Base-by-base conservation (phyloP, 2,888 invertebrate genomes). In the Drosophila algonquin region DNA sequence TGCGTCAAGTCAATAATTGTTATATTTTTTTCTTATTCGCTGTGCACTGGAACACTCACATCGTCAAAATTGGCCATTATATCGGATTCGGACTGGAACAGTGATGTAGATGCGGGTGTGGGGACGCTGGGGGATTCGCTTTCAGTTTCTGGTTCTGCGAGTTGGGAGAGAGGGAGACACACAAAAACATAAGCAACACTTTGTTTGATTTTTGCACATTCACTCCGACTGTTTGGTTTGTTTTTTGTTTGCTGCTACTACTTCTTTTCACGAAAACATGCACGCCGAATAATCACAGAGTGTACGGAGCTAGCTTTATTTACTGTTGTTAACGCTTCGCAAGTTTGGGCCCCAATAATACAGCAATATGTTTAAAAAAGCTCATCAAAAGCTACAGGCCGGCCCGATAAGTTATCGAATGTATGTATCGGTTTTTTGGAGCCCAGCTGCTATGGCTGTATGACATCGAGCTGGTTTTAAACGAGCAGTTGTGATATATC, bases 21-120 rank as follows among this genome's bases (percentile, higher is more conserved):
- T 81, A 60, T 73, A 48, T 50, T 48, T 60, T 45, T 61, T 73
- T 57, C 46, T 46, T 16, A 67, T 64, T 44, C n/a, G 61, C 44
- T 21, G 40, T 60, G 65, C 68, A 81, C 80, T 81, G 63, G 73
- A 72, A 63, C 81, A 91, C 92, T 92, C 89, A 91, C 91, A 87
- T 91, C 92, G 75, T 91, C 92, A 71, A 86, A 91, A 63, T 90
- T 91, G 63, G 89, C 85, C 91, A 91, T 91, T 80, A 81, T 91
- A 60, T 90, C 85, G 69, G 79, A 70, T 73, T 72, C 62, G 55
- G 62, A 24, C 51, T 62, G 52, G 60, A 52, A n/a, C 21, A 12
- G 32, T 4, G 65, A 35, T 53, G 52, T 35, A 45, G 40, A 45
- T 53, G 67, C 51, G 60, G 44, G 44, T 64, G 73, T 55, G 52